Evolutionary conservation across 1,140 invertebrate genomes (phyloP).

Genomic region (Ditylenchus dipsaci): DNA sequence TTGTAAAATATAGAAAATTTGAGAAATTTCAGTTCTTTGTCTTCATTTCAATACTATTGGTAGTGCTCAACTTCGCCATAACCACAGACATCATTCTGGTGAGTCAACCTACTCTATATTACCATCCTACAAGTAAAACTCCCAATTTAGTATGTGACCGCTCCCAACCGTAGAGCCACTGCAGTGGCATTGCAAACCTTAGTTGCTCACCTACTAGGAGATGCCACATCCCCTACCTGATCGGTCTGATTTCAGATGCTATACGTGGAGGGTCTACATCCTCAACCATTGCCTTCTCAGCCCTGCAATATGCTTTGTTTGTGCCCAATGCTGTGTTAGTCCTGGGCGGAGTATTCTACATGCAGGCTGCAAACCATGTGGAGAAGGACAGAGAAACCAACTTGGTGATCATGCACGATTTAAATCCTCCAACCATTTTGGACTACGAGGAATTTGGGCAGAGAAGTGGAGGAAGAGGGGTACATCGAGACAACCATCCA

Average conservation of each 20-base stretch:
- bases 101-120: conserved; percentile 63
- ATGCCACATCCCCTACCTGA: conserved; percentile 43
- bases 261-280: neutral
- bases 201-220: conserved; percentile 37
- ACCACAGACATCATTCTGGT: conserved; percentile 88
- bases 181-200: conserved; percentile 83
- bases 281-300: neutral
- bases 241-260: conserved; percentile 30
- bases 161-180: conserved; percentile 67
- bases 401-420: neutral
- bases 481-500: neutral
- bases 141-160: conserved; percentile 2
- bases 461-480: neutral
- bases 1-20: no score
- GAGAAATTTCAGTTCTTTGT: conserved; percentile 62
- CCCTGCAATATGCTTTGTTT: conserved; percentile 3
- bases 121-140: neutral
- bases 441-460: neutral
- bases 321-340: neutral
- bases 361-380: neutral
- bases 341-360: conserved; percentile 4
- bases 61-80: conserved; percentile 96
- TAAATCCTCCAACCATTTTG: neutral
- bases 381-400: conserved; percentile 1
- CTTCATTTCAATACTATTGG: conserved; percentile 62